phyloP scores from a whole-genome alignment of 2,797 vertebrate species.

The Lepidocolaptes lacrymiger region DNA sequence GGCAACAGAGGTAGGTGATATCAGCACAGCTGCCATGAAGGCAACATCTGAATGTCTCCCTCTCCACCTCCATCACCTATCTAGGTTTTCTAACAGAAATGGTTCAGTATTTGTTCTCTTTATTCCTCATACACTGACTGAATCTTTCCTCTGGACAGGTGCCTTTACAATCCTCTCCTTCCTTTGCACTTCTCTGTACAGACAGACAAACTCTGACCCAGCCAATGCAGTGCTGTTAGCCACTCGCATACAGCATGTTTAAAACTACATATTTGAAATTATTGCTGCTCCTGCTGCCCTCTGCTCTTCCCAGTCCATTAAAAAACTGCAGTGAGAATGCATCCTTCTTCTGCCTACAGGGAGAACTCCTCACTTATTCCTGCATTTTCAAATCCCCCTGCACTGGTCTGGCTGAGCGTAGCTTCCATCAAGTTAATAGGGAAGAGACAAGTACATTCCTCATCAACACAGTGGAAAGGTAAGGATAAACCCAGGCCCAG shows the following conservation, averaged over 20 bases:
- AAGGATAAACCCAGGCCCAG: not conserved
- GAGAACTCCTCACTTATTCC: not conserved
- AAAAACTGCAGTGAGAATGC: not conserved
- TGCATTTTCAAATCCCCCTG: not conserved
- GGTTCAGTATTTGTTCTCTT: not conserved
- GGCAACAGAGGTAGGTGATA: not conserved
- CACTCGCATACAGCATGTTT: not conserved
- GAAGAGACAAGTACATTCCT: not conserved
- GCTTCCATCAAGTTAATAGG: not conserved
- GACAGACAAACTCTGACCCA: not conserved
- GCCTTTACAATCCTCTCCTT: not conserved
- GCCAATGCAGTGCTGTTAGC: not conserved
- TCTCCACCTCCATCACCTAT: not conserved
- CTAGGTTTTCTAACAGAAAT: not conserved
- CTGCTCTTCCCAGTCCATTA: not conserved
- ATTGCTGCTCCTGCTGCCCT: accelerated
- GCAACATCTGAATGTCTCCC: not conserved
- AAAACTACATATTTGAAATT: not conserved
- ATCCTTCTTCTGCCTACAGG: not conserved
- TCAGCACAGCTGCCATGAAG: not conserved
- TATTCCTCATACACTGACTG: not conserved
- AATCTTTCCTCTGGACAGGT: not conserved
- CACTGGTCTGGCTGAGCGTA: not conserved
- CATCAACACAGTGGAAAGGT: not conserved
- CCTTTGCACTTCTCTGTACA: not conserved